Evolutionary conservation across 2,888 invertebrate species (phyloP).

Genomic region (Troides oblongomaculatus): DNA sequence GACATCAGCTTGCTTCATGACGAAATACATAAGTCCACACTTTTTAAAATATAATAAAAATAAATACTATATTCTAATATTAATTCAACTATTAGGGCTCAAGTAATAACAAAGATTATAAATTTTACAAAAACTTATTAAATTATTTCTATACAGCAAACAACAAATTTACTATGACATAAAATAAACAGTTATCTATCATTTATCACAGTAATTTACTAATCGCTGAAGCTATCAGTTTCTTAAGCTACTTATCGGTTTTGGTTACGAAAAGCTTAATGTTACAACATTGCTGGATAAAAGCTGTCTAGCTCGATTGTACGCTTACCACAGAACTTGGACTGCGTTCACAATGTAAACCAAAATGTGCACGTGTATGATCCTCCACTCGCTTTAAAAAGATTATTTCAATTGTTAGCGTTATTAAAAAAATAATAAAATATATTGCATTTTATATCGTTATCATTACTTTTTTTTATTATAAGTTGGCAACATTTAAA

Average conservation of each 20-base stretch:
- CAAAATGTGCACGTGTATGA: background rate
- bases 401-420: background rate
- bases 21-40: constrained; percentile 3
- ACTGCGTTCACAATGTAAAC: constrained; percentile 11
- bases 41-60: background rate
- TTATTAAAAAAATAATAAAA: too few species aligned
- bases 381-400: background rate
- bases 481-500: too few species aligned
- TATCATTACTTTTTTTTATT: too few species aligned
- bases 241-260: constrained; percentile 16
- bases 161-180: too few species aligned
- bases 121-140: too few species aligned
- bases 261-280: constrained; percentile 23
- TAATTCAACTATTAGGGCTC: too few species aligned
- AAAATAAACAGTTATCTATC: background rate
- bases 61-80: too few species aligned
- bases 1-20: constrained; percentile 17
- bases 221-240: constrained; percentile 1
- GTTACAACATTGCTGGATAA: constrained; percentile 18
- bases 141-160: too few species aligned
- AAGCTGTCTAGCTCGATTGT: constrained; percentile 13
- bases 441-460: too few species aligned
- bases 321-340: background rate
- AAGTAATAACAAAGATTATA: too few species aligned
- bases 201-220: background rate